Base-by-base conservation (phyloP, 2,113 vertebrate species). In the Cinclus mexicanus region DNA sequence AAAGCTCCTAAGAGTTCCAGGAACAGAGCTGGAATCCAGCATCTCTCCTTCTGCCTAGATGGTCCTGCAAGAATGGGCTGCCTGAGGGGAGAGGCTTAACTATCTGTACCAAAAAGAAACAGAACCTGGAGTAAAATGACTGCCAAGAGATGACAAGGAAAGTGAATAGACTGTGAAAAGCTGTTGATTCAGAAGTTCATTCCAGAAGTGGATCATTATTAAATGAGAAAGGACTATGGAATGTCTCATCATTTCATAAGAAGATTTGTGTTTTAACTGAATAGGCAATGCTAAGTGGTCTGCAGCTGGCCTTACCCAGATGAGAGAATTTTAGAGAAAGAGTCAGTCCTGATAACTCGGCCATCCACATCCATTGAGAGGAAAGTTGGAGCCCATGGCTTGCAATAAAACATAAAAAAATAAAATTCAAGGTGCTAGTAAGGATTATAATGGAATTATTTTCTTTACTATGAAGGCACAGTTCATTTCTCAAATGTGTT, bases 261-360 rank as follows among this genome's bases (percentile, higher is more conserved):
- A 76, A 83, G 12, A 28, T 46, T 88, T 77, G 47, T 65, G 35
- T 23, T 25, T 23, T 61, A 90, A 65, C 26, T 35, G 83, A 87
- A 61, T 3, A 76, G 61, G 53, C 61, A 92, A 1, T 22, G 31
- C n/a, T 72, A 44, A 80, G 50, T 25, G 71, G 41, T 80, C 65
- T 83, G 69, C 92, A 94, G 65, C 14, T 63, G 59, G 92, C 81
- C 96, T 98, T 97, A 99, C 99, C 99, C 99, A 75, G 99, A 99
- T 19, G 99, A 99, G 65, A 99, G 97, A 94, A 99, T 98, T 98
- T 99, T 99, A 35, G 99, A 99, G 97, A 99, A 99, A 57, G 99
- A 99, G 97, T 99, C 99, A 1, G 98, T 98, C 92, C 99, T 98
- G 89, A 99, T 97, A 96, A 99, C 98, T 80, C 99, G 95, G 18